Base-by-base conservation (phyloP, 2,113 vertebrate genomes). In the Chelonoidis abingdonii region DNA sequence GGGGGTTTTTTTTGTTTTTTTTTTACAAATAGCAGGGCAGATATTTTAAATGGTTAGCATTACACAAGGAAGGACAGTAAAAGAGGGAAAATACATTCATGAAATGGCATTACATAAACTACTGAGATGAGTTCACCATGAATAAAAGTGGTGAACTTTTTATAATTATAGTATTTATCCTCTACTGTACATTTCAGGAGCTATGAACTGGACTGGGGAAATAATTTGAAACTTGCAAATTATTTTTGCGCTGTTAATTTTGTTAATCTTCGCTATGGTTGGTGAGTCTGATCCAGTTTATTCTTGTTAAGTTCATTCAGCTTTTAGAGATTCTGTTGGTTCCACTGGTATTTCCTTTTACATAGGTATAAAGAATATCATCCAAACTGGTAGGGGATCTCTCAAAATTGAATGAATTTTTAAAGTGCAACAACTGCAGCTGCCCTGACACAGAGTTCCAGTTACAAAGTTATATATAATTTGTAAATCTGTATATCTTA, bases 271-370 rank as follows among this genome's bases (percentile, higher is more conserved):
- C 24, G 0, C 38, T 87, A 80, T 57, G 16, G 53, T 3, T 87
- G 75, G 38, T n/a, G 1, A 83, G n/a, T 35, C 3, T 50, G 44
- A 17, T 29, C 47, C 49, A 84, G 0, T 2, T 8, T 1, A 25
- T 5, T 53, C 90, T 38, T 13, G 75, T 75, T 89, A 69, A 13
- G 52, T 38, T 38, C 2, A 41, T 89, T 83, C 50, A 7, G 13
- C 53, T 83, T 65, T 91, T 52, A 91, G 83, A 75, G 82, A 69
- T 38, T 49, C 54, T 75, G 88, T 76, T 88, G 88, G 87, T 93
- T 94, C 89, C 83, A 84, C 12, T 65, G 41, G 10, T 24, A 75
- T 22, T 75, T 75, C 38, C 19, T 10, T 38, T 75, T 75, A 38
- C 22, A 54, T 54, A 54, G 8, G 53, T 85, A 56, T 29, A 21